Conservation (phyloP, 2,888 invertebrate genomes). For the Tachystola acroxantha region DNA sequence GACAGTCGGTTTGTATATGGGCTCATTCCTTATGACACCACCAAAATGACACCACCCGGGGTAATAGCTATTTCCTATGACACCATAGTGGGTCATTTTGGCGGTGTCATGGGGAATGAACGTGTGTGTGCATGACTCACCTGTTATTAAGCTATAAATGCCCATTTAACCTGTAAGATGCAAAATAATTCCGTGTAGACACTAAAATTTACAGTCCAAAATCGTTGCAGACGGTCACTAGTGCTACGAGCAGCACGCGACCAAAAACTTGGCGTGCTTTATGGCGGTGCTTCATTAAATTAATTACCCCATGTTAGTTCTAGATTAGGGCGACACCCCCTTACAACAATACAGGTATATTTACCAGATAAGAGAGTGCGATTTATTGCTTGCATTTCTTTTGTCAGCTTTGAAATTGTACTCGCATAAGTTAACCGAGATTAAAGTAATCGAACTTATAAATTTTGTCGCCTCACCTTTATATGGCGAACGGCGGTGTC, state of each 20-base stretch:
- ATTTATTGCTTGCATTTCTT: constrained; percentile 78
- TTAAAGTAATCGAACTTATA: constrained; percentile 79
- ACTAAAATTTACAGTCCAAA: constrained; percentile 48
- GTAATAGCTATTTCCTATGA: too few relatives aligned
- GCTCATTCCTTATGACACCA: too few relatives aligned
- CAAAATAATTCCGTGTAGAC: constrained; percentile 7
- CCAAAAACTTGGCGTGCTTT: constrained; percentile 61
- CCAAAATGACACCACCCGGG: too few relatives aligned
- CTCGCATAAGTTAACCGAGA: constrained; percentile 78
- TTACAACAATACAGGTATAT: constrained; percentile 70
- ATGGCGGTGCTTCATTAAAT: constrained; percentile 66
- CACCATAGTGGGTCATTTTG: too few relatives aligned
- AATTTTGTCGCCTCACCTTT: constrained; percentile 78
- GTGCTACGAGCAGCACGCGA: constrained; percentile 44
- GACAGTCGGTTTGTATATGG: too few relatives aligned
- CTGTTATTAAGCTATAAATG: neutral
- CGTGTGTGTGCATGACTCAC: too few relatives aligned
- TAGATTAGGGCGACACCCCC: constrained; percentile 59
- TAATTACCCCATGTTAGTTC: constrained; percentile 69
- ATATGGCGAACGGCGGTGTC: constrained; percentile 71
- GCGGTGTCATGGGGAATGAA: too few relatives aligned
- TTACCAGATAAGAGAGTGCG: constrained; percentile 64
- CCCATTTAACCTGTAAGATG: neutral
- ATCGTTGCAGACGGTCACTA: constrained; percentile 39
- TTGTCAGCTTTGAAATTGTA: constrained; percentile 79